Percentiles rank a stretch among this genome's conserved stretches.
Conservation (phyloP, 2,888 invertebrate species). For the Diaphora mendica region DNA sequence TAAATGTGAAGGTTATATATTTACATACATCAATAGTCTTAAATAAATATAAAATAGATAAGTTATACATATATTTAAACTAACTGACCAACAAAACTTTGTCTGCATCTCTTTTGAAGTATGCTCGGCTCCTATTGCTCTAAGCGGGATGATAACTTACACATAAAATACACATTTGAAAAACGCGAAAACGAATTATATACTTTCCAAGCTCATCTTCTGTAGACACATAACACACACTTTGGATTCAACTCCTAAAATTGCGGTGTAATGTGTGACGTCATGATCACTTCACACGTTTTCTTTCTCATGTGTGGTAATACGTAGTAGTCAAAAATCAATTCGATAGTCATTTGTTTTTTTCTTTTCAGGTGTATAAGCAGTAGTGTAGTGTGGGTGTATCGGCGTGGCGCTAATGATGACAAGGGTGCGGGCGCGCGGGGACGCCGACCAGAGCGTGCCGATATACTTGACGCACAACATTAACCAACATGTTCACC, state of each 20-base stretch:
- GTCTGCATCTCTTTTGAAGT: too few species aligned
- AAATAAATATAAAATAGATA: neutral
- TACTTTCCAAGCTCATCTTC: too few species aligned
- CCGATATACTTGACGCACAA: constrained; percentile 65
- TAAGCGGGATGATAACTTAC: too few species aligned
- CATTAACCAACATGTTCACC: constrained; percentile 80
- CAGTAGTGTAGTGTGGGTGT: constrained; percentile 54
- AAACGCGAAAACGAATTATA: too few species aligned
- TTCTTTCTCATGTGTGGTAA: neutral
- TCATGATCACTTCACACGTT: neutral
- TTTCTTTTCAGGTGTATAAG: constrained; percentile 51
- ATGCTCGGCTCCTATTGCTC: too few species aligned
- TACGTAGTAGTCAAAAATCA: neutral
- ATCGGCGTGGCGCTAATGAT: constrained; percentile 74
- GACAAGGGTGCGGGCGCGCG: constrained; percentile 75
- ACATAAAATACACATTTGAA: too few species aligned
- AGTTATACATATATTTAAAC: too few species aligned
- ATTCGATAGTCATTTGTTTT: neutral
- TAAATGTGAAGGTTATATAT: neutral
- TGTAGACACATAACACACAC: too few species aligned
- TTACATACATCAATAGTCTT: too few species aligned
- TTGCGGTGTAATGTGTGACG: neutral
- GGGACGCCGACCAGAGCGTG: constrained; percentile 80
- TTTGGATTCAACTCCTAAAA: too few species aligned
- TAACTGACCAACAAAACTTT: too few species aligned